Base-by-base conservation (phyloP, 2,888 invertebrate genomes). In the Drosophila anomalata region DNA sequence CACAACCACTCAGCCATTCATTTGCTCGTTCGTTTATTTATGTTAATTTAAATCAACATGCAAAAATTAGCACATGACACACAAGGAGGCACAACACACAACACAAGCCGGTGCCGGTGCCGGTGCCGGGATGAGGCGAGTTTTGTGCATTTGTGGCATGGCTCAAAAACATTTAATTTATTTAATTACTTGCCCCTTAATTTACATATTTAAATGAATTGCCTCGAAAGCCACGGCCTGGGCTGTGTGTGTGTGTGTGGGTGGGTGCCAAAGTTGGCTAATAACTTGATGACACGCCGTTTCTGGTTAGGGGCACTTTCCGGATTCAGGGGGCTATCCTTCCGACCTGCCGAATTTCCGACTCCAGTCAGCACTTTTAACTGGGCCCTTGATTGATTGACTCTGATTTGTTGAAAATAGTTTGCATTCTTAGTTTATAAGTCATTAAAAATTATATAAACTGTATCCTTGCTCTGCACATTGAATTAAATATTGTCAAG, bases 21-120 rank as follows among this genome's bases (percentile, higher is more conserved):
- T 72, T 70, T 62, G 73, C 69, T 75, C 69, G 80, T 77, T 86
- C 79, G 87, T 81, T 81, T 83, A 73, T 79, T 78, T 76, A 78
- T 85, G 79, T 87, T 83, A 85, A 81, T 75, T 80, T 84, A 87
- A 83, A 83, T 83, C 78, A 78, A 87, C 85, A 83, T 87, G 65
- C 65, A 65, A 67, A 82, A 87, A 69, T 78, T 77, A 77, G 86
- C 76, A 71, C 66, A 76, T 54, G 72, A 55, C 60, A 58, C 71
- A 48, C 24, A 24, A 29, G 39, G 26, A 39, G 8, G 31, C 24
- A 17, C 14, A n/a, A 29, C 22, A 20, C 66, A 33, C 44, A 36
- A 44, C 22, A 24, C 44, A 46, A 31, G 66, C 66, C 22, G 22
- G 22, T 17, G 17, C 17, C 22, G 22, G 4, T 22, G 22, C 3